Base-by-base conservation (phyloP, 2,888 invertebrate species). In the Drosophila picticornis region DNA sequence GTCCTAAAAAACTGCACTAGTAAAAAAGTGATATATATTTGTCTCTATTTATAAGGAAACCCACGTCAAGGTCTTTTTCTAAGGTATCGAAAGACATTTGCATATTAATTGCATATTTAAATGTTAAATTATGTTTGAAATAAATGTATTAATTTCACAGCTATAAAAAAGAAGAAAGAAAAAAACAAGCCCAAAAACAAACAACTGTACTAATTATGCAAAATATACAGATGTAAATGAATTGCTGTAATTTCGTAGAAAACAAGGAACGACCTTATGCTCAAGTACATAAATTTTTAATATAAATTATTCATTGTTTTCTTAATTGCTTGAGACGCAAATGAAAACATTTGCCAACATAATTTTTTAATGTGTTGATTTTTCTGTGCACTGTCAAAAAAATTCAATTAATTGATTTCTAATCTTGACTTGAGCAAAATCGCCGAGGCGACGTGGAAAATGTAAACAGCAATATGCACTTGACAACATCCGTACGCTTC, bases 331-430 rank as follows among this genome's bases (percentile, higher is more conserved):
- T 55, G 36, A 32, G 50, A 38, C 25, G n/a, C 40, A 40, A 55
- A 59, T 40, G 25, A 58, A 64, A 55, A 58, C n/a, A 6, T 38
- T 61, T 58, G 58, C 31, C 40, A 52, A 76, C 64, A 51, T 62
- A 36, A 74, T 62, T 62, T 72, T 57, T 69, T 19, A 38, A 38
- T 13, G 2, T 75, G 25, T 57, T 57, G 22, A 57, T 57, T 74
- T 77, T 69, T 72, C 52, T 29, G 19, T n/a, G 19, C 31, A 19
- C 19, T 34, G 40, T 16, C 52, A 34, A 16, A 60, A 36, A 59
- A 43, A 16, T 52, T 56, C 78, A 82, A 78, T 80, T 88, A 88
- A 84, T 84, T 88, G 88, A 84, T 84, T 84, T 80, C 80, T 72
- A 74, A 84, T 87, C 73, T 80, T 55, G 72, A 53, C 50, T 72